Base-by-base conservation (phyloP, 2,113 vertebrate species). In the Saccopteryx leptura region DNA sequence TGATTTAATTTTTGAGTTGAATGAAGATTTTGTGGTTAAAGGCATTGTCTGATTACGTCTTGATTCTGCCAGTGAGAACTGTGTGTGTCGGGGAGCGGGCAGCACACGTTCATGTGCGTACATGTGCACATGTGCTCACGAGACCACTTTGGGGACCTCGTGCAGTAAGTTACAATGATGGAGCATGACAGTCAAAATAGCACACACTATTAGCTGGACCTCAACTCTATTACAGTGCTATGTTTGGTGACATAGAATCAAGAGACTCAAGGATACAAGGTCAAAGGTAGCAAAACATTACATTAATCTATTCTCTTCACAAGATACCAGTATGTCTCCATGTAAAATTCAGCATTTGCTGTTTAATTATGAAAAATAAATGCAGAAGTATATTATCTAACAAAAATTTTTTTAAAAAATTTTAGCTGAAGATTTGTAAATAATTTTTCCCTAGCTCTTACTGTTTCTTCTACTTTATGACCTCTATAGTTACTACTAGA, bases 271-370 rank as follows among this genome's bases (percentile, higher is more conserved):
- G 99, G 98, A 98, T 98, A 98, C 97, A 98, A 98, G 99, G 99
- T 99, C 99, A 99, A 98, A 99, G 99, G 99, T 99, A 99, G 98
- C 98, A 99, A 99, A 99, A 99, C 99, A 99, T 99, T 99, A 99
- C 99, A 99, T 99, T 99, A 99, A 99, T 99, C 98, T 98, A 98
- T 98, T 98, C 98, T 98, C 98, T 98, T 99, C 97, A 97, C 94
- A 98, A 97, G 98, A 97, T 98, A 98, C 95, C 98, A 97, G 97
- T 96, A 96, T 48, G 98, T 98, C 98, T 98, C 98, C 95, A 98
- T 98, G 97, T 97, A 98, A 98, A 98, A 98, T 96, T 95, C 46
- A 96, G n/a, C 83, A 95, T 96, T 98, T 96, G 74, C 95, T 98
- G 94, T 97, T 98, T 99, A 99, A 99, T 99, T 99, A 98, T 96